These are phyloP conservation scores for Tetrax tetrax DNA, from an alignment of 2,113 vertebrate species.

Conservation along the genomic window DNA sequence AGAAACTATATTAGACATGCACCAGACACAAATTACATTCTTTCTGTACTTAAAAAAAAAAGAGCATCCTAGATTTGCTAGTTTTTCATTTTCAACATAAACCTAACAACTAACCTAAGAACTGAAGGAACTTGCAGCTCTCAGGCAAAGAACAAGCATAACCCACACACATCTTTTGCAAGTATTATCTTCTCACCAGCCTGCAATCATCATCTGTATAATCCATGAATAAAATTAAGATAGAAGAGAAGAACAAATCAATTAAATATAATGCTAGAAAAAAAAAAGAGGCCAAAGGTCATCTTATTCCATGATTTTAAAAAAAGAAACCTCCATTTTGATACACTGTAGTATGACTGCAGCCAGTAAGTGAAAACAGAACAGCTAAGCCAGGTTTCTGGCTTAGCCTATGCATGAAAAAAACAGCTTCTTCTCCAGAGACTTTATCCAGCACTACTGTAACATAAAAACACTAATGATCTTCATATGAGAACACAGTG, in stretches of 20 bases:
- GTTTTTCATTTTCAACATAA: not conserved
- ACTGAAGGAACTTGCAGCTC: not conserved
- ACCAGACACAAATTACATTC: not conserved
- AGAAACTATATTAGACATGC: not conserved
- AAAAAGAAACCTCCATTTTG: not conserved
- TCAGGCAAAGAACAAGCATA: not conserved
- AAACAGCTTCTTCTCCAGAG: not conserved
- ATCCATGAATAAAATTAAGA: constrained; percentile 46
- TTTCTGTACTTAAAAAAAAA: not conserved
- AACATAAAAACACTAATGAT: not conserved
- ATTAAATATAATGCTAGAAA: not conserved
- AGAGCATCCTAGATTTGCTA: not conserved
- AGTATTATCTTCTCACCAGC: not conserved
- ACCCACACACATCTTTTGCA: not conserved
- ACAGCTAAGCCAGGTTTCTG: not conserved
- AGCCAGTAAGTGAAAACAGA: constrained; percentile 22
- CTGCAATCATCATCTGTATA: not conserved
- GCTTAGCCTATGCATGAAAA: not conserved
- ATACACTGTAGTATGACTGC: not conserved
- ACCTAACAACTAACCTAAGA: not conserved
- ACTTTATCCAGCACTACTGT: not conserved
- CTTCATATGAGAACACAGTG: not conserved
- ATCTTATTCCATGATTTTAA: not conserved
- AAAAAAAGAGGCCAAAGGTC: not conserved
- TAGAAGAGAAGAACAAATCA: not conserved